phyloP scores from a whole-genome alignment of 2,113 vertebrate species.

The Plectropomus leopardus region DNA sequence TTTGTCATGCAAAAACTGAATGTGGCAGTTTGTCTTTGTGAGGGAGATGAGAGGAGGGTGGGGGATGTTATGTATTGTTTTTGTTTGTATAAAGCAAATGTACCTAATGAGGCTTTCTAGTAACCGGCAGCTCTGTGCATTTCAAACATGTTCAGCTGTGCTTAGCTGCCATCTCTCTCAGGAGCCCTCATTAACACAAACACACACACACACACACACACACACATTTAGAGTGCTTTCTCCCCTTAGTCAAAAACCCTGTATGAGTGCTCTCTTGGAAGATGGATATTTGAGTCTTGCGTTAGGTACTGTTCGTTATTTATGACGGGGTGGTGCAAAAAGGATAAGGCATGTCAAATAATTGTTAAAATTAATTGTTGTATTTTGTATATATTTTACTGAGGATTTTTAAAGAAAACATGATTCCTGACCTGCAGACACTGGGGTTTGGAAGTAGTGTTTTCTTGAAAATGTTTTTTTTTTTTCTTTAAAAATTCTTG shows the following conservation, averaged over 20 bases:
- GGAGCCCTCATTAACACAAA: slow-evolving; percentile 83
- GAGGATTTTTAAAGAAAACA: too few species aligned
- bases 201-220: slow-evolving; percentile 43
- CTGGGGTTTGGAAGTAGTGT: too few species aligned
- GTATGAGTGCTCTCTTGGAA: slow-evolving; percentile 50
- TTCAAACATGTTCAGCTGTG: slow-evolving; percentile 85
- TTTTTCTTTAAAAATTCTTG: too few species aligned
- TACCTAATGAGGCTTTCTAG: slow-evolving; percentile 84
- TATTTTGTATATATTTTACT: too few species aligned
- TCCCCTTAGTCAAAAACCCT: slow-evolving; percentile 68
- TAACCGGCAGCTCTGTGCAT: slow-evolving; percentile 80
- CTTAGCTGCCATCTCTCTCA: slow-evolving; percentile 81
- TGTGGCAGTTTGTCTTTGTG: slow-evolving; percentile 42
- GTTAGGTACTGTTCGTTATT: too few species aligned
- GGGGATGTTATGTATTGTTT: slow-evolving; percentile 59
- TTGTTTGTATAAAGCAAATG: slow-evolving; percentile 84
- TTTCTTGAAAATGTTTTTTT: too few species aligned
- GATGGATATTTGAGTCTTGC: slow-evolving; percentile 60
- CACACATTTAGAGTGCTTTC: slow-evolving; percentile 52
- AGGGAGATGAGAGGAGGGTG: slow-evolving; percentile 32
- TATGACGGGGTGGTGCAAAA: too few species aligned
- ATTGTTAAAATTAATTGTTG: too few species aligned
- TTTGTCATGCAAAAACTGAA: slow-evolving; percentile 46
- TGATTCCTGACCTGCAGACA: too few species aligned
- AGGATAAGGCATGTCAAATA: too few species aligned